phyloP scores from a whole-genome alignment of 2,113 vertebrate species.

The Axis porcinus region DNA sequence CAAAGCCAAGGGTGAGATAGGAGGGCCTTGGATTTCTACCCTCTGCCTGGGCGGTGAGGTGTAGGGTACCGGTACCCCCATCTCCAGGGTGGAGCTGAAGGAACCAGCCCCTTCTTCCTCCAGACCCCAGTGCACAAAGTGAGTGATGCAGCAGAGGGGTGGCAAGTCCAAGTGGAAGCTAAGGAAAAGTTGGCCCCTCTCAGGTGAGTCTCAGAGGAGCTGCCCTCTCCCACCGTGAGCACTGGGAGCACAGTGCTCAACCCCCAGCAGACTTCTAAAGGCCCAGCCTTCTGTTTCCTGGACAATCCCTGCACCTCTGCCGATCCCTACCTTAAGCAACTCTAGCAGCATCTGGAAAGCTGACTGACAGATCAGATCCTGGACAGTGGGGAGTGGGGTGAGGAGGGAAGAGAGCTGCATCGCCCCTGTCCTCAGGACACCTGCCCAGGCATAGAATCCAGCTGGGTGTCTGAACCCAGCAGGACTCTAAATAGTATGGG shows the following conservation, averaged over 20 bases:
- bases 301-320: accelerated
- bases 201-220: neutral
- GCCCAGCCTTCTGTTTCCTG: neutral
- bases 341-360: neutral
- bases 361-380: neutral
- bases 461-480: neutral
- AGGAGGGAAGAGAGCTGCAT: neutral
- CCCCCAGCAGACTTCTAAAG: neutral
- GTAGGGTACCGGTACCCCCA: accelerated
- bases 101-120: neutral
- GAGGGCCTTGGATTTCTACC: neutral
- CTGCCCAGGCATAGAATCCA: neutral
- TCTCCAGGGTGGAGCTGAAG: neutral
- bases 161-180: neutral
- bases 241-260: accelerated
- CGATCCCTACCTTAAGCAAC: neutral
- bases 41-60: accelerated
- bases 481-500: neutral
- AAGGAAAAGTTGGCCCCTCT: neutral
- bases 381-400: neutral
- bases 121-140: neutral
- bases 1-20: neutral
- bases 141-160: too few relatives aligned
- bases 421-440: accelerated
- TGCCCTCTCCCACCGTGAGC: neutral